Percentiles rank a stretch among this genome's conserved stretches.
These are phyloP conservation scores for Tinea semifulvella DNA, from an alignment of 2,888 invertebrate genomes.

Conservation along the genomic window DNA sequence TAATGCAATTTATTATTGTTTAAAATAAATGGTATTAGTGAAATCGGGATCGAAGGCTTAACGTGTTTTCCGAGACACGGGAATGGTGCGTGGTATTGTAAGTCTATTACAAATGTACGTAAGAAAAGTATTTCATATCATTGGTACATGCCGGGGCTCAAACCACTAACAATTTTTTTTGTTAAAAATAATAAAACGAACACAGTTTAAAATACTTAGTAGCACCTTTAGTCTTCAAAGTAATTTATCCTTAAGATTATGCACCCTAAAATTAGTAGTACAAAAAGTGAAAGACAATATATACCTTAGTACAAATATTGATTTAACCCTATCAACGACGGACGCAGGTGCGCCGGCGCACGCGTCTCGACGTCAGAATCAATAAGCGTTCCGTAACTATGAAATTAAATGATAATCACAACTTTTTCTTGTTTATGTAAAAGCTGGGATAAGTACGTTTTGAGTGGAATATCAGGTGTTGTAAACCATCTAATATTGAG, in stretches of 20 bases:
- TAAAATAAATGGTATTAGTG: no score
- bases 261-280: constrained; percentile 7
- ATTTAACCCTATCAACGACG: constrained; percentile 63
- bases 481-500: constrained; percentile 31
- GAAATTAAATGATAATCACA: constrained; percentile 66
- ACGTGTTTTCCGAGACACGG: no score
- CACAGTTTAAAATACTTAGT: no score
- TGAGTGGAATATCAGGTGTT: constrained; percentile 30
- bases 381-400: constrained; percentile 60
- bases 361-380: constrained; percentile 47
- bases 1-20: no score
- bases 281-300: constrained; percentile 41
- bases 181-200: no score
- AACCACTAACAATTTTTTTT: no score
- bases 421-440: constrained; percentile 58
- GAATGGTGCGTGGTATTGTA: no score
- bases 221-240: no score
- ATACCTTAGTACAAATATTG: constrained; percentile 63
- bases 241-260: neutral
- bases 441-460: constrained; percentile 54
- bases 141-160: no score
- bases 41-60: no score
- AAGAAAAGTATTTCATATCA: no score
- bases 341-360: constrained; percentile 59
- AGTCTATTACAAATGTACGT: no score